Conservation (phyloP, 2,797 vertebrate genomes). For the Natrix natrix region DNA sequence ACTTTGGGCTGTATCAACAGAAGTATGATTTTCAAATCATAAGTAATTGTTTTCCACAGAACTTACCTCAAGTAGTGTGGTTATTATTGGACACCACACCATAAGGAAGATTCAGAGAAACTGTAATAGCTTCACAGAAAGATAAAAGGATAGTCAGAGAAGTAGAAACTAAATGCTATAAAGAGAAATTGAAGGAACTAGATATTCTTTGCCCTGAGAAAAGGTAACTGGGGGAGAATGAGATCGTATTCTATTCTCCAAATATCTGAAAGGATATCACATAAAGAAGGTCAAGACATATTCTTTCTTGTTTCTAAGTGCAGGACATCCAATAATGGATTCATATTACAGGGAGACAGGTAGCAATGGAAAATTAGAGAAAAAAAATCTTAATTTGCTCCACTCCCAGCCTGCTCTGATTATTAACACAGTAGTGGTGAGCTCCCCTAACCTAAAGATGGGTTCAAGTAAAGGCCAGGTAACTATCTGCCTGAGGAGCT, state of each 20-base stretch:
- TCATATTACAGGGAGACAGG: not conserved
- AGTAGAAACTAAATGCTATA: not conserved
- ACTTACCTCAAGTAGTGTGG: not conserved
- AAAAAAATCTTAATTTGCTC: not conserved
- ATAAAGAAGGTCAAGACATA: not conserved
- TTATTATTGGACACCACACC: not conserved
- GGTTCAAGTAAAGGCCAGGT: not conserved
- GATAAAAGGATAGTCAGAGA: not conserved
- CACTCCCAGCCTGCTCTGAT: not conserved
- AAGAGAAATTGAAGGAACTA: not conserved
- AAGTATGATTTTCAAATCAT: not conserved
- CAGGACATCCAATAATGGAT: not conserved
- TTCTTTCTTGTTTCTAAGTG: not conserved
- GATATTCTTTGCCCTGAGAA: not conserved
- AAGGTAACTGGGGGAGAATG: not conserved
- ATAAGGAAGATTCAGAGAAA: not conserved
- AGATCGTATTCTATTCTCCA: not conserved
- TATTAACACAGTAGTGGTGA: not conserved
- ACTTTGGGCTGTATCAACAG: not conserved
- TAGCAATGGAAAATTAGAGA: not conserved
- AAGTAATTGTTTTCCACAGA: not conserved
- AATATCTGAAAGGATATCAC: not conserved
- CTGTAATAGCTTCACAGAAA: not conserved
- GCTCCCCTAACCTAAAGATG: not conserved
- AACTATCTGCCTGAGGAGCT: not conserved